These are phyloP conservation scores for Neosilurus mollespiculum DNA, from an alignment of 2,797 vertebrate genomes.

Conservation along the genomic window DNA sequence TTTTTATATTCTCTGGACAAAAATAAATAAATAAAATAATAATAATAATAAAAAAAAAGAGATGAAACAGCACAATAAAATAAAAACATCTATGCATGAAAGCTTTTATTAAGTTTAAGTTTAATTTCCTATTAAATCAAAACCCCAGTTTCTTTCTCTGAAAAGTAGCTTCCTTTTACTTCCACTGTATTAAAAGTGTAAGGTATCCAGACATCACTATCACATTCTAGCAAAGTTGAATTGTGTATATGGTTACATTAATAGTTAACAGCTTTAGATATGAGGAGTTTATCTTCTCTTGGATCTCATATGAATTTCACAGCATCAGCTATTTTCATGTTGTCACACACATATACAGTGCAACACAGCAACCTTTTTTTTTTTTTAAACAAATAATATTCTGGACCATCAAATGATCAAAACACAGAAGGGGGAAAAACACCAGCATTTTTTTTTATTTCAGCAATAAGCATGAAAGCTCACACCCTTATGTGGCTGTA, in stretches of 20 bases:
- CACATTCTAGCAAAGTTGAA: background rate
- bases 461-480: background rate
- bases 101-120: too few relatives aligned
- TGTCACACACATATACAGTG: background rate
- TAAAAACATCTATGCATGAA: too few relatives aligned
- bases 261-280: background rate
- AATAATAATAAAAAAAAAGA: too few relatives aligned
- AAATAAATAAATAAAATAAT: too few relatives aligned
- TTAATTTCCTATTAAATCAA: background rate
- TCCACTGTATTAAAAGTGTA: background rate
- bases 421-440: background rate
- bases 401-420: background rate
- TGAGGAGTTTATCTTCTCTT: background rate
- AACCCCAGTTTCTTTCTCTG: background rate
- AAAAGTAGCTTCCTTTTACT: background rate
- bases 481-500: background rate
- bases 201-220: background rate
- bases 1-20: too few relatives aligned
- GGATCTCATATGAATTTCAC: background rate
- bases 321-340: too few relatives aligned
- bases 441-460: background rate
- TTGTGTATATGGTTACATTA: background rate
- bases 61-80: too few relatives aligned
- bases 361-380: background rate
- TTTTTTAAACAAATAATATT: background rate